Evolutionary conservation across 2,113 vertebrate species (phyloP).

Genomic region (Ia io): DNA sequence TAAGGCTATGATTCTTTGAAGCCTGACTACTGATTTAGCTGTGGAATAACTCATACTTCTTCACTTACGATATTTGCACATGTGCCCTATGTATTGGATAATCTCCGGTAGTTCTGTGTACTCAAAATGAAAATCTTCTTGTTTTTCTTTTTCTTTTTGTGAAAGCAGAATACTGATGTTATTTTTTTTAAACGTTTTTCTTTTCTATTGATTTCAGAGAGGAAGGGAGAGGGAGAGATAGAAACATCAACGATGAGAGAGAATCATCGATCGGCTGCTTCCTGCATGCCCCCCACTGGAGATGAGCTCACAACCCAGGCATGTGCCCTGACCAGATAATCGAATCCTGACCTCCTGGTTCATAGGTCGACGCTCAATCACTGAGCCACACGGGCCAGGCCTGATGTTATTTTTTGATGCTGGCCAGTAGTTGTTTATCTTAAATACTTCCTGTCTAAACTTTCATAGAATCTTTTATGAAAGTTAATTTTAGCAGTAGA

Average conservation of each 20-base stretch:
- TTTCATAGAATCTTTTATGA: neutral
- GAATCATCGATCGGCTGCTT: no score
- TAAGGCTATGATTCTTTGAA: slow-evolving; percentile 82
- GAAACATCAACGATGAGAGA: no score
- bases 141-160: neutral
- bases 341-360: no score
- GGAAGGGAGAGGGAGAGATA: no score
- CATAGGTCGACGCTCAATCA: no score
- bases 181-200: no score
- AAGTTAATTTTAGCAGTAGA: neutral
- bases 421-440: neutral
- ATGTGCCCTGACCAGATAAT: no score
- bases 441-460: neutral
- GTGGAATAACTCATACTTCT: neutral
- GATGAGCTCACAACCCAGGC: no score
- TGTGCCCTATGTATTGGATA: neutral
- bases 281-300: no score
- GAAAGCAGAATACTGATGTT: neutral
- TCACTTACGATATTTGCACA: neutral
- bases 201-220: no score
- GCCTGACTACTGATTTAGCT: slow-evolving; percentile 62
- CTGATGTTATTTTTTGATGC: slow-evolving; percentile 30
- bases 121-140: neutral
- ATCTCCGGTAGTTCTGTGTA: neutral
- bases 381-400: no score